Conservation (phyloP, 2,888 invertebrate genomes). For the Acronicta aceris region DNA sequence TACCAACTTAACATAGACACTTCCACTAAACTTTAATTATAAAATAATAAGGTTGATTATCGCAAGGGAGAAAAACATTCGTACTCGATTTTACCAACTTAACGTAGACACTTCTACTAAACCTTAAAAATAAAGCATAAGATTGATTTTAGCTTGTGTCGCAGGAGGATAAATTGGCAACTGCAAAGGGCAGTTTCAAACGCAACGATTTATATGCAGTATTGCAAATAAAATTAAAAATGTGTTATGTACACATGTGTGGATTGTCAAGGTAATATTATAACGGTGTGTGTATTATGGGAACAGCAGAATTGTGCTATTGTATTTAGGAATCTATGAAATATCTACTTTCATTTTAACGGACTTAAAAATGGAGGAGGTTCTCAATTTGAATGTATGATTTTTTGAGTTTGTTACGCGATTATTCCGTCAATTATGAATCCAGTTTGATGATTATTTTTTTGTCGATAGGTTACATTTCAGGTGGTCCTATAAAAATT, state of each 20-base stretch:
- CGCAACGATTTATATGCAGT: slow-evolving; percentile 3
- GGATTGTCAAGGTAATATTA: not conserved
- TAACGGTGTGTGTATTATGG: not conserved
- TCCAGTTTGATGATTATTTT: no score
- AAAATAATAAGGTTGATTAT: not conserved
- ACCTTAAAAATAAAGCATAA: not conserved
- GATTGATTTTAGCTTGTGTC: not conserved
- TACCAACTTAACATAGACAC: not conserved
- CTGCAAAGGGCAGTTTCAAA: slow-evolving; percentile 3
- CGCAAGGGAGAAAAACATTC: not conserved
- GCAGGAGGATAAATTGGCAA: not conserved
- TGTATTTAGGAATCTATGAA: no score
- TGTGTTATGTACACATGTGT: not conserved
- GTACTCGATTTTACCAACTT: not conserved
- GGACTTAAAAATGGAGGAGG: no score
- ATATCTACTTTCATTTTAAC: no score
- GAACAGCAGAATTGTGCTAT: not conserved
- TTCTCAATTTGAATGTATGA: no score
- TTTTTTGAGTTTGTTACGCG: no score
- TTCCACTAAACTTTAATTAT: not conserved
- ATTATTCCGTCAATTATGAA: no score
- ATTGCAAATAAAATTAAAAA: slow-evolving; percentile 5
- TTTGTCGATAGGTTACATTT: no score
- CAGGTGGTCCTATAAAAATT: no score
- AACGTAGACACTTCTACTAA: not conserved